These are phyloP conservation scores for Columba janthina DNA, from an alignment of 2,113 vertebrate genomes.

Conservation along the genomic window DNA sequence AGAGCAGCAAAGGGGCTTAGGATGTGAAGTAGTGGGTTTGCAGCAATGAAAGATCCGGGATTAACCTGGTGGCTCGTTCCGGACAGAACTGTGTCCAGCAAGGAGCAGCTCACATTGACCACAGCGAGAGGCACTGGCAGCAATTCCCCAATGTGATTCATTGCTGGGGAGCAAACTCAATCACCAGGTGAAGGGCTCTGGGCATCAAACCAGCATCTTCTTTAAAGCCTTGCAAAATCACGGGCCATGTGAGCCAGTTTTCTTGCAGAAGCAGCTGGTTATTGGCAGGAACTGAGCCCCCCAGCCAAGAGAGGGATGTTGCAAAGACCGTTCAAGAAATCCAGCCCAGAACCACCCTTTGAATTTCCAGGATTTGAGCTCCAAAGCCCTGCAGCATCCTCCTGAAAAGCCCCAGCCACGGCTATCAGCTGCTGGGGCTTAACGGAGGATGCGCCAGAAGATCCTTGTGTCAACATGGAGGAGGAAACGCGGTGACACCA, in stretches of 20 bases:
- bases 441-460: not conserved
- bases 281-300: not conserved
- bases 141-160: fast-evolving
- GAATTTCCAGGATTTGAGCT: not conserved
- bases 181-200: not conserved
- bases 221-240: not conserved
- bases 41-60: not conserved
- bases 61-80: not conserved
- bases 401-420: not conserved
- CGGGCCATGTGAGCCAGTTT: not conserved
- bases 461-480: not conserved
- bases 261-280: not conserved
- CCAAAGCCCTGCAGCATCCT: not conserved
- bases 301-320: not conserved
- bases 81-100: not conserved
- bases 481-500: fast-evolving
- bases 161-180: not conserved
- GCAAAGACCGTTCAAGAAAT: not conserved
- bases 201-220: not conserved
- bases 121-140: fast-evolving
- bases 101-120: not conserved
- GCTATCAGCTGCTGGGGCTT: not conserved
- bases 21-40: not conserved
- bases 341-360: not conserved
- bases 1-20: not conserved